These are phyloP conservation scores for Coturnix japonica DNA, from an alignment of 2,113 vertebrate genomes.

Conservation along the genomic window DNA sequence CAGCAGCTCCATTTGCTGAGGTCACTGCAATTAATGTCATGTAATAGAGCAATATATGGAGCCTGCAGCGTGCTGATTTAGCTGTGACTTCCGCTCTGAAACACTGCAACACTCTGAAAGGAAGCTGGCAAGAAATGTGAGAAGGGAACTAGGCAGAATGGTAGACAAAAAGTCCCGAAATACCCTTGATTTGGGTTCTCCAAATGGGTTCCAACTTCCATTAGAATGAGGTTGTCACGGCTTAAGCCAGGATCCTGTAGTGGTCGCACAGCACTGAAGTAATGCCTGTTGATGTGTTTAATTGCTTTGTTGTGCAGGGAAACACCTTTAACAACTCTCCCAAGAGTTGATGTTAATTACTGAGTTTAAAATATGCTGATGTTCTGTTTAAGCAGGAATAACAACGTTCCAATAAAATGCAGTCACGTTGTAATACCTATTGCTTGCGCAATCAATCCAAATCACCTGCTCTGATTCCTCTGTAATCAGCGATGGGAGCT, in stretches of 20 bases:
- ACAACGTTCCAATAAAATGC: not conserved
- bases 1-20: not conserved
- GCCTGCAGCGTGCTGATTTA: rapidly evolving
- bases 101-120: not conserved
- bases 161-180: not conserved
- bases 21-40: not conserved
- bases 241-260: not conserved
- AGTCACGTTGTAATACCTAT: not conserved
- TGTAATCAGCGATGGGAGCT: not conserved
- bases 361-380: not conserved
- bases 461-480: not conserved
- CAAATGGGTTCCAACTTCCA: not conserved
- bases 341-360: not conserved
- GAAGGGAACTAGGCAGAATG: not conserved
- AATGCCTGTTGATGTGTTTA: not conserved
- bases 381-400: constrained; percentile 3
- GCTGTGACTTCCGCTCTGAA: not conserved
- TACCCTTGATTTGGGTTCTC: not conserved
- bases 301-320: not conserved
- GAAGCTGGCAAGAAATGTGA: not conserved
- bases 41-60: not conserved
- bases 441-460: not conserved
- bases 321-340: not conserved
- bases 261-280: not conserved
- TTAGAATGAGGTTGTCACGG: not conserved